These are phyloP conservation scores for Lophotis ruficrista DNA, from an alignment of 2,113 vertebrate species.

Conservation along the genomic window DNA sequence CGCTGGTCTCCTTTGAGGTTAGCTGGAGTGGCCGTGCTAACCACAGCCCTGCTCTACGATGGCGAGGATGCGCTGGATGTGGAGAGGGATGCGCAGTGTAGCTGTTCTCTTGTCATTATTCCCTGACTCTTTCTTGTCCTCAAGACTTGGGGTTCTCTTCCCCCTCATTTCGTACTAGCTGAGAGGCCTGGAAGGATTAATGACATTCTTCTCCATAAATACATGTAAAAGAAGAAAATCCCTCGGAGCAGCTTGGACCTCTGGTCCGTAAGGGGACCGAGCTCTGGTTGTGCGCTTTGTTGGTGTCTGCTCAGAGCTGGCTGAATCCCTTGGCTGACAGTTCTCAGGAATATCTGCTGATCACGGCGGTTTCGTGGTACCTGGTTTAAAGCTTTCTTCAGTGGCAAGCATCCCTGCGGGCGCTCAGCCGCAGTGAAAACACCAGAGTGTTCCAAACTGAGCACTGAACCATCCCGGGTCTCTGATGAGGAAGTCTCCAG, in stretches of 20 bases:
- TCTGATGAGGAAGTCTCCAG: not conserved
- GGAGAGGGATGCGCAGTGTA: fast-evolving
- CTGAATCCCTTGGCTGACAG: not conserved
- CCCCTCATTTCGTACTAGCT: not conserved
- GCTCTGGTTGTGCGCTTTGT: not conserved
- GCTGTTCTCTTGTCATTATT: not conserved
- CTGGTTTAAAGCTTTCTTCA: not conserved
- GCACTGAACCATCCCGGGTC: not conserved
- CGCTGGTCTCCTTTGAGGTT: not conserved
- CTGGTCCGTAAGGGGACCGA: not conserved
- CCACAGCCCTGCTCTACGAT: fast-evolving
- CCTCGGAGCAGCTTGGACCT: not conserved
- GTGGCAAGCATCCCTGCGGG: not conserved
- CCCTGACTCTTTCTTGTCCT: fast-evolving
- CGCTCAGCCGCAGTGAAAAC: not conserved
- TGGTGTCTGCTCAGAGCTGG: not conserved
- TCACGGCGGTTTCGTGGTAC: not conserved
- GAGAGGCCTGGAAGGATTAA: not conserved
- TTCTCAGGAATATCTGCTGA: not conserved
- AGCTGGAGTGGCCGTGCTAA: not conserved
- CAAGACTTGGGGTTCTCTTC: not conserved
- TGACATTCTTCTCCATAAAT: not conserved
- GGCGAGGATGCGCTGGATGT: fast-evolving
- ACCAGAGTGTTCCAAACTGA: not conserved
- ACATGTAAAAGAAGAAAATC: not conserved